Percentiles rank a stretch among this genome's conserved stretches.
Conservation (phyloP, 2,888 invertebrate species). For the Pristionchus entomophagus region DNA sequence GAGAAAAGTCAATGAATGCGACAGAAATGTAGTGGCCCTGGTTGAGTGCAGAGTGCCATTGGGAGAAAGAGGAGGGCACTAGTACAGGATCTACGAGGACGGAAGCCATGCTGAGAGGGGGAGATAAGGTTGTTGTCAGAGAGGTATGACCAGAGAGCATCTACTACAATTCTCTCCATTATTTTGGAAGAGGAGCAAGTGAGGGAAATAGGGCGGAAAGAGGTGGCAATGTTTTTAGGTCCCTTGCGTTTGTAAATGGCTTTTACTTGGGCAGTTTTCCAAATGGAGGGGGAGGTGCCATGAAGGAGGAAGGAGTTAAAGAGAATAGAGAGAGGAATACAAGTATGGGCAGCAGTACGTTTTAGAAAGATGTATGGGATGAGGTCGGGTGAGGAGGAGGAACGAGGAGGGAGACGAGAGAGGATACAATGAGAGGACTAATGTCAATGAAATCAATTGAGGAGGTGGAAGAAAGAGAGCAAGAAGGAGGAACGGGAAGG, state of each 20-base stretch:
- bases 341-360: neutral
- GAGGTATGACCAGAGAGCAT: neutral
- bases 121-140: neutral
- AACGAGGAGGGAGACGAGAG: no score
- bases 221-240: neutral
- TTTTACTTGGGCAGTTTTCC: neutral
- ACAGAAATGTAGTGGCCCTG: neutral
- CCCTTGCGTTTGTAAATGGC: constrained; percentile 6
- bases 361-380: constrained; percentile 35
- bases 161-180: neutral
- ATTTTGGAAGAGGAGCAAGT: constrained; percentile 25
- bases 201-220: neutral
- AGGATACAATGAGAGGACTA: no score
- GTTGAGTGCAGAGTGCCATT: neutral
- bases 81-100: neutral
- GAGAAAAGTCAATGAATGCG: constrained; percentile 10
- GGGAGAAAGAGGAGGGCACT: neutral
- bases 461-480: neutral
- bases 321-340: neutral
- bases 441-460: neutral
- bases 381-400: neutral
- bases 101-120: neutral
- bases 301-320: neutral
- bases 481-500: neutral
- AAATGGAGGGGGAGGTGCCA: neutral